Base-by-base conservation (phyloP, 2,888 invertebrate species). In the Branchellion lobata region DNA sequence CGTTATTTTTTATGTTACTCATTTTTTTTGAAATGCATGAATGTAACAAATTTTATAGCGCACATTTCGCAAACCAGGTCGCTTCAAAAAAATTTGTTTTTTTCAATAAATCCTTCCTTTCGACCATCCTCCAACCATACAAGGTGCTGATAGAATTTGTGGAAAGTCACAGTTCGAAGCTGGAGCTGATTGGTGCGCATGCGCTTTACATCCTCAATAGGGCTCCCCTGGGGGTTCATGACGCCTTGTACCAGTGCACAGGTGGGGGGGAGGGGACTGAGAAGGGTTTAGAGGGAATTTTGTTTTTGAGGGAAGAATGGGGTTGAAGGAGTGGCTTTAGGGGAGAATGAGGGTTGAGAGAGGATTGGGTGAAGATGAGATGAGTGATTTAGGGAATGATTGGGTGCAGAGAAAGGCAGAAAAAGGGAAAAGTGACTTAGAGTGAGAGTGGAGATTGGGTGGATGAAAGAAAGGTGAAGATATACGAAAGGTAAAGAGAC, bases 81-180 rank as follows among this genome's bases (percentile, higher is more conserved):
- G n/a, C n/a, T n/a, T n/a, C n/a, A n/a, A n/a, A n/a, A n/a, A n/a
- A n/a, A n/a, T n/a, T n/a, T n/a, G n/a, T n/a, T n/a, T n/a, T n/a
- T n/a, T n/a, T n/a, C n/a, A n/a, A n/a, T n/a, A n/a, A n/a, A n/a
- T n/a, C n/a, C n/a, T n/a, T n/a, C n/a, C n/a, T n/a, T n/a, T n/a
- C n/a, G n/a, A n/a, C n/a, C n/a, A n/a, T n/a, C n/a, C n/a, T n/a
- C n/a, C n/a, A n/a, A n/a, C n/a, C n/a, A n/a, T n/a, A n/a, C n/a
- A 65, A 77, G 77, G 77, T 77, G 14, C 65, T 77, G 34, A 65
- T 77, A 31, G 77, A 77, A 77, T 77, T 77, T 33, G 77, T 77
- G 1, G 77, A 77, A 36, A 77, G 77, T 29, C 77, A 77, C 65
- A 77, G 77, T 57, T 21, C 27, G 34, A 77, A 29, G 18, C 33